A percentile compares a stretch with the other conserved stretches of the same genome.
Evolutionary conservation across 2,113 vertebrate genomes (phyloP).

Genomic region (Nibea coibor): DNA sequence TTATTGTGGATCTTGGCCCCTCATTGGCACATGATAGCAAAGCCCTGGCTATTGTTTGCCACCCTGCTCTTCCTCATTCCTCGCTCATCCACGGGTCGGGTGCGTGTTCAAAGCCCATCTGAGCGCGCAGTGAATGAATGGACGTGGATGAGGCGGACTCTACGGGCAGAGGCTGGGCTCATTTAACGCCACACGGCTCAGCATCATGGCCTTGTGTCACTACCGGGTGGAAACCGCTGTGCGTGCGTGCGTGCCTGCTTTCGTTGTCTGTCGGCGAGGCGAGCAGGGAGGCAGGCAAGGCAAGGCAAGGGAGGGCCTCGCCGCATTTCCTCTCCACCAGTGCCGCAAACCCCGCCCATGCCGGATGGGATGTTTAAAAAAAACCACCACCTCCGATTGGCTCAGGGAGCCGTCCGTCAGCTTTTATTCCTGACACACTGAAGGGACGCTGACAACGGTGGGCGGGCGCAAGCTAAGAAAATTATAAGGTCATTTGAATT

Average conservation of each 20-base stretch:
- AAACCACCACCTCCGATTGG: slow-evolving; percentile 57
- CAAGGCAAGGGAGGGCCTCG: slow-evolving; percentile 37
- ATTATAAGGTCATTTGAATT: slow-evolving; percentile 89
- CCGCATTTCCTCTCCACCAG: slow-evolving; percentile 74
- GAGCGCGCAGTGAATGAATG: slow-evolving; percentile 27
- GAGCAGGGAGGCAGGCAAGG: neutral
- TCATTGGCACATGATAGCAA: neutral
- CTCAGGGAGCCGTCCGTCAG: slow-evolving; percentile 51
- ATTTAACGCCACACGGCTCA: slow-evolving; percentile 43
- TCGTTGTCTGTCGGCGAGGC: neutral
- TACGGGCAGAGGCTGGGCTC: neutral
- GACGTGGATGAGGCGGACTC: slow-evolving; percentile 41
- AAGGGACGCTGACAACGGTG: slow-evolving; percentile 65
- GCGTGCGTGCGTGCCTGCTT: neutral
- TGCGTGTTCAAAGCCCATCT: neutral
- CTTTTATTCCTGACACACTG: slow-evolving; percentile 44
- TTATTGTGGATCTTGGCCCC: neutral
- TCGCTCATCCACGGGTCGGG: neutral
- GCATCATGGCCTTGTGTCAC: slow-evolving; percentile 48
- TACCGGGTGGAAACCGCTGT: slow-evolving; percentile 45
- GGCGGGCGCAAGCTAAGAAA: slow-evolving; percentile 79
- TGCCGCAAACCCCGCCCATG: slow-evolving; percentile 66
- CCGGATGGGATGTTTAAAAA: slow-evolving; percentile 16
- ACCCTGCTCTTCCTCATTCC: slow-evolving; percentile 9
- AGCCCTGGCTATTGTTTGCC: neutral